These are phyloP conservation scores for Hexactinellida sp. DNA, from an alignment of 37 sponge, comb jelly and placozoan genomes.

Conservation along the genomic window DNA sequence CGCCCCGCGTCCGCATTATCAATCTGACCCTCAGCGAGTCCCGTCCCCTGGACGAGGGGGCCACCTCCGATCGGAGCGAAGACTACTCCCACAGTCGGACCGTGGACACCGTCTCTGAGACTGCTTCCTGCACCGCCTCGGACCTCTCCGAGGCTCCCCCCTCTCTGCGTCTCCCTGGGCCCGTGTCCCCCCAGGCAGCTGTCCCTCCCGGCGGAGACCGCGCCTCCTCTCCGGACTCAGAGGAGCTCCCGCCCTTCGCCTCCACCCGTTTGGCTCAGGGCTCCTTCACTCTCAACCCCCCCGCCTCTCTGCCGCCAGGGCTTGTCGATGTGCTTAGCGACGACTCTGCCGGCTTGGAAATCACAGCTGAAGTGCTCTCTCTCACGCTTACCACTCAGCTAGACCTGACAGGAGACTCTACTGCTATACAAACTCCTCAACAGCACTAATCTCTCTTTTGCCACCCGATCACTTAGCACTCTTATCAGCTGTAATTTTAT, in stretches of 20 bases:
- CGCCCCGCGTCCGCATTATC: neutral
- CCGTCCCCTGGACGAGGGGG: neutral
- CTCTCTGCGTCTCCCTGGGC: neutral
- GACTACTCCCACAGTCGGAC: neutral
- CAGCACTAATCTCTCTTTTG: neutral
- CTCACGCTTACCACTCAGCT: neutral
- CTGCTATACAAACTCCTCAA: neutral
- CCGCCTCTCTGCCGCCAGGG: neutral
- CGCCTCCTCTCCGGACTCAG: neutral
- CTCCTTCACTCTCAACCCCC: neutral
- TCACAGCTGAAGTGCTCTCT: neutral
- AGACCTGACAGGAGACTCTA: neutral
- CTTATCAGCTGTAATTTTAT: too few species aligned
- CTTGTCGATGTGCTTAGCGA: neutral
- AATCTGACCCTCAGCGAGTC: neutral
- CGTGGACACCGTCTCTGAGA: neutral
- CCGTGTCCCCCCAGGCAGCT: neutral
- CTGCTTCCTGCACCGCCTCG: neutral
- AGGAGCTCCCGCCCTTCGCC: neutral
- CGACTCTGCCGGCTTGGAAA: neutral
- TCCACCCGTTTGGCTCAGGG: neutral
- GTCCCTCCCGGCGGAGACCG: neutral
- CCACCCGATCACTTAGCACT: neutral
- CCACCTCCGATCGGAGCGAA: neutral
- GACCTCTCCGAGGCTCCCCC: neutral